A percentile compares a stretch with the other conserved stretches of the same genome.
Evolutionary conservation across 2,888 invertebrate genomes (phyloP).

Genomic region (Caenorhabditis imperialis): DNA sequence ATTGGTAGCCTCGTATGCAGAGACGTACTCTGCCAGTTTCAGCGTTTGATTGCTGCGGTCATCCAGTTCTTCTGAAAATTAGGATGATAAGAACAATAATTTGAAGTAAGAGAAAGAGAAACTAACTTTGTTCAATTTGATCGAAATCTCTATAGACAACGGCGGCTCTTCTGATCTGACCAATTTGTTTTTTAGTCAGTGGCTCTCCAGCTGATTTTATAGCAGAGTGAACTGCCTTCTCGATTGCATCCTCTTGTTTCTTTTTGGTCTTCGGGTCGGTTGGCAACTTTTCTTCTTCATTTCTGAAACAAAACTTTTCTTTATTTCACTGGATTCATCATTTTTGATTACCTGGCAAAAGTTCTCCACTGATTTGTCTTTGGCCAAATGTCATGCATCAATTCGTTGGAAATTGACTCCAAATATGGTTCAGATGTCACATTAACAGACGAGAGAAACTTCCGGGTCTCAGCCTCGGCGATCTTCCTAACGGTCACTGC

Average conservation of each 20-base stretch:
- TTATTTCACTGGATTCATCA: neutral
- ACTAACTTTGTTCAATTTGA: conserved; percentile 5
- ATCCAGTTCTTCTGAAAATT: conserved; percentile 23
- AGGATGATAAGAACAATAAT: neutral
- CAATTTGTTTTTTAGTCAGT: conserved; percentile 30
- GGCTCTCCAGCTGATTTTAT: conserved; percentile 35
- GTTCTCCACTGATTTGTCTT: conserved; percentile 36
- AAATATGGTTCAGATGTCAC: neutral
- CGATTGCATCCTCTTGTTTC: conserved; percentile 21
- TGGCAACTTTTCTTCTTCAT: neutral
- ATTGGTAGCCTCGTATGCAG: conserved; percentile 26
- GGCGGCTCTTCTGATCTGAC: conserved; percentile 27
- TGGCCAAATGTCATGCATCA: conserved; percentile 42
- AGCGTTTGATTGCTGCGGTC: conserved; percentile 6
- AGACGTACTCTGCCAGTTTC: conserved; percentile 24
- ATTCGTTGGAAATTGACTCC: conserved; percentile 22
- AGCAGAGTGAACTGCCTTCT: conserved; percentile 14
- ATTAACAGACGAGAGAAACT: conserved; percentile 14
- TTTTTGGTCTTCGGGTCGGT: conserved; percentile 2
- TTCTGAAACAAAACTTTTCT: conserved; percentile 1
- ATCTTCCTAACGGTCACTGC: conserved; percentile 38
- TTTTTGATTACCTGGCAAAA: conserved; percentile 16
- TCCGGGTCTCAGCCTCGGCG: conserved; percentile 30
- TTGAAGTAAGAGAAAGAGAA: neutral
- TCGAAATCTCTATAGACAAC: conserved; percentile 31